Evolutionary conservation across 2,888 invertebrate genomes (phyloP).

Genomic region (Poecilus cupreus): DNA sequence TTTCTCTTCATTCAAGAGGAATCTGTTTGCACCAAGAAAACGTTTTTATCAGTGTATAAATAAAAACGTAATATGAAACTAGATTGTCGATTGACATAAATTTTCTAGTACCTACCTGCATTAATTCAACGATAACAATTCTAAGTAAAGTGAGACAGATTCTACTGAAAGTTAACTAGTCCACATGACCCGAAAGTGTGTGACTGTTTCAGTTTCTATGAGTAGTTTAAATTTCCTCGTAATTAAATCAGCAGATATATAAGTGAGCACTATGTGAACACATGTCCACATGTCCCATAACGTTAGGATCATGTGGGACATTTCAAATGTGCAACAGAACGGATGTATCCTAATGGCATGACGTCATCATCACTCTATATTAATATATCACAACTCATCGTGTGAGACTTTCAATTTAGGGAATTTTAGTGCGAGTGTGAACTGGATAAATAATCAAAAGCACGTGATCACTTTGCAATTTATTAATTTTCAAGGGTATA

Average conservation of each 20-base stretch:
- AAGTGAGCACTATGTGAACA: neutral
- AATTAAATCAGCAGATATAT: neutral
- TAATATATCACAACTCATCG: conserved; percentile 25
- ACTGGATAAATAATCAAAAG: neutral
- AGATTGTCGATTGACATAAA: too few relatives aligned
- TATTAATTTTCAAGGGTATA: neutral
- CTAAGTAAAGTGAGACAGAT: too few relatives aligned
- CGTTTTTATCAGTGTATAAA: too few relatives aligned
- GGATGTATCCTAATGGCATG: conserved; percentile 39
- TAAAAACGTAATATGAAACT: too few relatives aligned
- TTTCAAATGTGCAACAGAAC: conserved; percentile 30
- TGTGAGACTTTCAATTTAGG: conserved; percentile 17
- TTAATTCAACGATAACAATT: too few relatives aligned
- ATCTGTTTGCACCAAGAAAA: too few relatives aligned
- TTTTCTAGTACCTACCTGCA: too few relatives aligned
- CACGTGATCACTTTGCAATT: neutral
- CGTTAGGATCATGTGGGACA: conserved; percentile 5
- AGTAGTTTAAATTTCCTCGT: conserved; percentile 12
- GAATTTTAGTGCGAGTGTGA: neutral
- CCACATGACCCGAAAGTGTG: neutral
- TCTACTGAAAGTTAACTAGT: too few relatives aligned
- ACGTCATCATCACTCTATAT: conserved; percentile 31
- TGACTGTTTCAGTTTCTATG: conserved; percentile 1
- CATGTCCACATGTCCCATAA: neutral
- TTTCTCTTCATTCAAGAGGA: too few relatives aligned